Percentiles rank a stretch among this genome's conserved stretches.
Evolutionary conservation across 2,888 invertebrate species (phyloP).

Genomic region (Spatulosminthurus flaviceps): DNA sequence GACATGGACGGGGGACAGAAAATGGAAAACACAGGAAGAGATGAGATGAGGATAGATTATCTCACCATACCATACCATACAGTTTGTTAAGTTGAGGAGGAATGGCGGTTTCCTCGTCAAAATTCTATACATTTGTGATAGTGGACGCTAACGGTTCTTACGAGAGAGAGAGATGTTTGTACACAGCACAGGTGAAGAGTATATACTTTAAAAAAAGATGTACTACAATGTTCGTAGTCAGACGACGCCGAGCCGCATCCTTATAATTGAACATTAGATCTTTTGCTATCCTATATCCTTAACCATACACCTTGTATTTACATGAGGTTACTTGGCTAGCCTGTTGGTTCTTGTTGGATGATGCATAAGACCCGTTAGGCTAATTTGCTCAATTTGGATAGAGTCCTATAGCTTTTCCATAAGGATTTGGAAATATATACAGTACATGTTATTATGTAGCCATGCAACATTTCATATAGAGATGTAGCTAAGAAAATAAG

Average conservation of each 20-base stretch:
- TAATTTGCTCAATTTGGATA: slow-evolving; percentile 41
- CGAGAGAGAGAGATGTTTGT: not conserved
- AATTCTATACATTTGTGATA: too few relatives aligned
- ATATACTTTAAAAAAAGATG: too few relatives aligned
- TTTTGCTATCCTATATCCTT: not conserved
- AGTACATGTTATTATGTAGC: not conserved
- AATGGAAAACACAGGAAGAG: not conserved
- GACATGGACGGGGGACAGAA: not conserved
- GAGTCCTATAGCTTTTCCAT: not conserved
- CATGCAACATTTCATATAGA: not conserved
- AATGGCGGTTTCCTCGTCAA: slow-evolving; percentile 13
- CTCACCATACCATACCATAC: not conserved
- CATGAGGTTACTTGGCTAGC: slow-evolving; percentile 25
- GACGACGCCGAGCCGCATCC: not conserved
- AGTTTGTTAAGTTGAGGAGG: not conserved
- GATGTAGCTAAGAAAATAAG: not conserved
- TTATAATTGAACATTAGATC: not conserved
- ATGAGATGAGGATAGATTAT: not conserved
- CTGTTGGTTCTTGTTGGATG: slow-evolving; percentile 29
- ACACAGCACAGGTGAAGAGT: not conserved
- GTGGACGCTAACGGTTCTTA: slow-evolving; percentile 6
- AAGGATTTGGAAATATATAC: not conserved
- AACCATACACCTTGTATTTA: too few relatives aligned
- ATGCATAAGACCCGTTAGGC: slow-evolving; percentile 40
- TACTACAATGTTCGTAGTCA: too few relatives aligned